Base-by-base conservation (phyloP, 1,140 invertebrate genomes). In the Halotydeus destructor region DNA sequence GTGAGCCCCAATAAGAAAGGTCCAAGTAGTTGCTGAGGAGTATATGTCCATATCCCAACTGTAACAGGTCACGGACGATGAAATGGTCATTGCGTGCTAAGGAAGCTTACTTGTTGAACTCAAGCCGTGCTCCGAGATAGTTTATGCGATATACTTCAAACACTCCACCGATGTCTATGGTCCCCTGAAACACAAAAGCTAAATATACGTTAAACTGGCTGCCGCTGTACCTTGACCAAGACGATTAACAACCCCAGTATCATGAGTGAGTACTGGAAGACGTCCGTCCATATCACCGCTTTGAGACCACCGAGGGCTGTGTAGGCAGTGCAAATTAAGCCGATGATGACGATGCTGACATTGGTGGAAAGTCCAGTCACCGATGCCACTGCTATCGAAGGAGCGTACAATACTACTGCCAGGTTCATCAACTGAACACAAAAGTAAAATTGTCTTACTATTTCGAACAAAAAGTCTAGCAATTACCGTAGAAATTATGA, bases 281-380 rank as follows among this genome's bases (percentile, higher is more conserved):
- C 74, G 58, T 93, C 86, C 0, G 85, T 84, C 67, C 84, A 84
- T 49, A 93, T 74, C 1, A 91, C 84, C 4, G 85, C 84, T 61
- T 89, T 89, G 71, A 93, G 82, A 1, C 86, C 86, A 30, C 86
- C 85, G 69, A 41, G 12, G 5, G 55, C 52, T 1, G 62, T 65
- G 45, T 65, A 65, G 28, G 65, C 58, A 5, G 62, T 64, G 48
- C 60, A 62, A 11, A 65, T 53, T 5, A 59, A 28, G 27, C 61
- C 63, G 14, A 60, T 56, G 3, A 54, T 49, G 1, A 60, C 38
- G 21, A 65, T 57, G 11, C 57, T 55, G 39, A 24, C 6, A 23
- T 8, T 21, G 5, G 21, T 38, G 5, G 37, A 21, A 5, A 38
- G 5, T 6, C 21, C 37, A 5, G 37, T 38, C 5, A 24, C 37